These are phyloP conservation scores for Talpa occidentalis DNA, from an alignment of 2,113 vertebrate genomes.

Conservation along the genomic window DNA sequence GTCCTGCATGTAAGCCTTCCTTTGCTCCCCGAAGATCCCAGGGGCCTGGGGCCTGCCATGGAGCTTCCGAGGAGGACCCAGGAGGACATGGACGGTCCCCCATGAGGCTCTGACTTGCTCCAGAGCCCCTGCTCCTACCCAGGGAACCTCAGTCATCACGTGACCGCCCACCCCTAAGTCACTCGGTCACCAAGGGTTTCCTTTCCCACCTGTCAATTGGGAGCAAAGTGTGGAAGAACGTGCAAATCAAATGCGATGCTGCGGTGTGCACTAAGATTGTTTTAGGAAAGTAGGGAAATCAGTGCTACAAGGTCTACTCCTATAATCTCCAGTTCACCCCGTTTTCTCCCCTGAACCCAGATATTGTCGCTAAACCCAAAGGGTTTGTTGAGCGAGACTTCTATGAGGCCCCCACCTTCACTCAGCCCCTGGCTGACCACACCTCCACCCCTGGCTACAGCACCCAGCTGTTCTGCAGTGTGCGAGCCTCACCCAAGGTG, in stretches of 20 bases:
- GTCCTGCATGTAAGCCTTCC: constrained; percentile 18
- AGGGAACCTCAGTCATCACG: too few relatives aligned
- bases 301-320: neutral
- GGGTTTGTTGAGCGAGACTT: constrained; percentile 90
- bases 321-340: neutral
- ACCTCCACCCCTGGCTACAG: constrained; percentile 94
- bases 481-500: constrained; percentile 95
- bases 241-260: neutral
- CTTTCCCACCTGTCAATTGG: neutral
- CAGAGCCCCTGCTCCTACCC: neutral
- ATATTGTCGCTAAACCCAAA: constrained; percentile 86
- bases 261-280: neutral
- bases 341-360: constrained; percentile 72
- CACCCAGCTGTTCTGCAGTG: constrained; percentile 94
- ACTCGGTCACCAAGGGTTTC: neutral
- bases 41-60: neutral
- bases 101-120: neutral
- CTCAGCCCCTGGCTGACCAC: constrained; percentile 90
- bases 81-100: neutral
- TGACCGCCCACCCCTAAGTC: neutral
- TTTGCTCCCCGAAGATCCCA: neutral
- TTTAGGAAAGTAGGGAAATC: neutral
- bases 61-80: neutral
- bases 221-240: neutral
- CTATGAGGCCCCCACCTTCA: constrained; percentile 95